Conservation (phyloP, 1,140 invertebrate genomes). For the Cherax destructor region DNA sequence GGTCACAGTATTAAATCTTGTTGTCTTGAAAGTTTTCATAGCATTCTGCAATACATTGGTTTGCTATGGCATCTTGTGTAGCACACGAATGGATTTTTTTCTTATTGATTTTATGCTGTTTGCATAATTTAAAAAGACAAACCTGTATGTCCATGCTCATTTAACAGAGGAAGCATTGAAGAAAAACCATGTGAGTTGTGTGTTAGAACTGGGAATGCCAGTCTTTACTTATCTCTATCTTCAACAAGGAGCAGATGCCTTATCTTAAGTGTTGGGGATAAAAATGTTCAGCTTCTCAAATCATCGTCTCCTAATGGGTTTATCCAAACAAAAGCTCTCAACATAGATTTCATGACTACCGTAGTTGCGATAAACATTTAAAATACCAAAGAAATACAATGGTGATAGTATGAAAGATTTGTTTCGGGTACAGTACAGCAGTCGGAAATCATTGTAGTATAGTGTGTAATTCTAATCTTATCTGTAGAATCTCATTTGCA, state of each 20-base stretch:
- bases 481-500: neutral
- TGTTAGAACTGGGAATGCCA: constrained; percentile 28
- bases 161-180: neutral
- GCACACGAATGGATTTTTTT: neutral
- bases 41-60: neutral
- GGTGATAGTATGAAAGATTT: constrained; percentile 32
- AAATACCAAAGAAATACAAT: constrained; percentile 30
- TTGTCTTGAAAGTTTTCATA: constrained; percentile 1
- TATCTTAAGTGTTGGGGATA: neutral
- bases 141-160: constrained; percentile 7
- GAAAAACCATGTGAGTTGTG: neutral
- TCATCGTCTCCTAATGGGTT: too few relatives aligned
- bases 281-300: neutral
- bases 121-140: neutral
- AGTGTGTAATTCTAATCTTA: neutral
- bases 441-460: neutral
- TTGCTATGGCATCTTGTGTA: neutral
- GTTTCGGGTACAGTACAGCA: neutral
- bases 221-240: neutral
- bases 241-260: neutral
- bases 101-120: neutral
- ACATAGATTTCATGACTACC: too few relatives aligned
- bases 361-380: neutral
- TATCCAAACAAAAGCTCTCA: too few relatives aligned
- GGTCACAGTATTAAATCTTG: neutral